Conservation (phyloP, 2,888 invertebrate genomes). For the Cephalotes varians region DNA sequence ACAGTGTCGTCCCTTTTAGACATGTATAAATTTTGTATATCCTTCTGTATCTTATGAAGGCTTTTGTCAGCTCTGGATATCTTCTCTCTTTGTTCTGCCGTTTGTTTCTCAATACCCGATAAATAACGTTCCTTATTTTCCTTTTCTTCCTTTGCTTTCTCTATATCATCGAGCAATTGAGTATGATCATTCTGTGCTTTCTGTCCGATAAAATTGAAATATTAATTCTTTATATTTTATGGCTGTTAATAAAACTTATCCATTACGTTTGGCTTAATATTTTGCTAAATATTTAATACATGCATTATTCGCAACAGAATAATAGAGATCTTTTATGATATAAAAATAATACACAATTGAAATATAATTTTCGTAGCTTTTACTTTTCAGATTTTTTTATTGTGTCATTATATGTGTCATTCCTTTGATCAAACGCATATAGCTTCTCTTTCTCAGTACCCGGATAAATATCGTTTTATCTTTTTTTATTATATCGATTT, state of each 20-base stretch:
- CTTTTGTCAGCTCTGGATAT: constrained; percentile 86
- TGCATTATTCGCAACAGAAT: background rate
- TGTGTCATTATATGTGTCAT: too few relatives aligned
- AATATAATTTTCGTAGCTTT: background rate
- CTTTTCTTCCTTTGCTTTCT: constrained; percentile 79
- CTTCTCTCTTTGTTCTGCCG: constrained; percentile 85
- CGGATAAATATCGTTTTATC: background rate
- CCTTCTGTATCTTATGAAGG: constrained; percentile 84
- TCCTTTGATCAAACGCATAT: background rate
- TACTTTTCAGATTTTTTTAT: background rate
- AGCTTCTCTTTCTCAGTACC: background rate
- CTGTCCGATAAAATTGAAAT: constrained; percentile 56
- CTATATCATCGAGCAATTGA: constrained; percentile 74
- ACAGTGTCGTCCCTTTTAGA: constrained; percentile 75
- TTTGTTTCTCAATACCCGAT: constrained; percentile 80
- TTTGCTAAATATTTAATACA: background rate
- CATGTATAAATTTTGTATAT: constrained; percentile 81
- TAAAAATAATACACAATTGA: background rate
- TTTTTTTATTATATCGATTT: background rate
- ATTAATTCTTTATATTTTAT: constrained; percentile 9
- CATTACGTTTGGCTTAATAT: background rate
- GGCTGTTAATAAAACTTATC: background rate
- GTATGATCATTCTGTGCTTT: constrained; percentile 78
- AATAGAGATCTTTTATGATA: background rate
- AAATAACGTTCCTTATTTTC: constrained; percentile 78